Conservation (phyloP, 2,888 invertebrate species). For the Agrenia bidenticulata region DNA sequence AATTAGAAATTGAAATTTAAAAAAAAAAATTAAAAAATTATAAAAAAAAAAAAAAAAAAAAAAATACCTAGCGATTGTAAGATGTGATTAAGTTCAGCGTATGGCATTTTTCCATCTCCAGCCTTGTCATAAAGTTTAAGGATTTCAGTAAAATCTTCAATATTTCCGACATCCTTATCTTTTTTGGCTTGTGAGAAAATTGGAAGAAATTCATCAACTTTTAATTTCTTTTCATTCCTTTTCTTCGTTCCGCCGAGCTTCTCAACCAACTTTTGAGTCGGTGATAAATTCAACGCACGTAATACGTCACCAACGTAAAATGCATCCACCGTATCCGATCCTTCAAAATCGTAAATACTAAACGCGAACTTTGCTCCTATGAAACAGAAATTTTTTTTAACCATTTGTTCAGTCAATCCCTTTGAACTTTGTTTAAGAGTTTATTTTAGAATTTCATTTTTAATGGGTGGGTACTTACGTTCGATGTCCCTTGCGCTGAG, state of each 20-base stretch:
- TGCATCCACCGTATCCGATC: slow-evolving; percentile 87
- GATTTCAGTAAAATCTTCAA: slow-evolving; percentile 99
- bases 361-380: slow-evolving; percentile 86
- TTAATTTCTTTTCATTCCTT: slow-evolving; percentile 91
- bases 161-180: slow-evolving; percentile 96
- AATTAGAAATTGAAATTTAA: too few relatives aligned
- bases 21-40: background rate
- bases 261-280: slow-evolving; percentile 86
- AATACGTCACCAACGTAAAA: slow-evolving; percentile 90
- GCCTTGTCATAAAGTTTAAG: slow-evolving; percentile 98
- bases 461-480: slow-evolving; percentile 72
- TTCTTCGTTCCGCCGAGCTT: slow-evolving; percentile 96
- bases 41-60: background rate
- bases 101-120: slow-evolving; percentile 94
- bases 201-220: slow-evolving; percentile 96
- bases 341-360: slow-evolving; percentile 90
- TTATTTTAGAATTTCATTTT: background rate
- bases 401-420: too few relatives aligned
- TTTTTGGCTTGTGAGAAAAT: slow-evolving; percentile 94
- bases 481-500: slow-evolving; percentile 83
- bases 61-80: slow-evolving; percentile 82
- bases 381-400: slow-evolving; percentile 46
- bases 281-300: slow-evolving; percentile 92
- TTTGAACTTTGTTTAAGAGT: too few relatives aligned
- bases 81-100: slow-evolving; percentile 95